Base-by-base conservation (phyloP, 2,888 invertebrate species). In the Drosophila lacicola region DNA sequence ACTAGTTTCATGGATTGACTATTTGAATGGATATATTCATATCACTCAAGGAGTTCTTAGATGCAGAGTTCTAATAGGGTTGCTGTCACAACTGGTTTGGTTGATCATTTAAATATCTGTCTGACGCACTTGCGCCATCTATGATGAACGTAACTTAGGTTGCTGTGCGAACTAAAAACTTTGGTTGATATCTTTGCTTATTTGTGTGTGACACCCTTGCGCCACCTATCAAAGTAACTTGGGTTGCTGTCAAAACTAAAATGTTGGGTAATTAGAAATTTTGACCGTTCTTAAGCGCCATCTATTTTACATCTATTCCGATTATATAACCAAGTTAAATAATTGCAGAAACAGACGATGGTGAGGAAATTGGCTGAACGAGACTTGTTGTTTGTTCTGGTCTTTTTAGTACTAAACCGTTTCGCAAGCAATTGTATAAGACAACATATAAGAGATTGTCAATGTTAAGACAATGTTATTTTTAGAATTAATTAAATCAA, bases 291-390 rank as follows among this genome's bases (percentile, higher is more conserved):
- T 1, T 10, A 8, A 44, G 13, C 47, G 49, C 29, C 57, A 54
- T 45, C 42, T 63, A 71, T 45, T 13, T 10, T 2, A 17, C 6
- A 34, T 2, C 2, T 9, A 25, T 1, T 3, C 5, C 5, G 3
- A 11, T 44, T 2, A 39, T 17, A 2, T 9, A 25, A 3, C 4
- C 11, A 36, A 33, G 33, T 13, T 50, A 14, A 0, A 8, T 1
- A 13, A 1, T 10, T 2, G 2, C n/a, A 19, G 1, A 8, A 8
- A 4, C 2, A 3, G 8, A 2, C 8, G 8, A 37, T 5, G 54
- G 57, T 42, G 19, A 2, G 9, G n/a, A 56, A 14, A 25, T 14
- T 34, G 4, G 3, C 37, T 69, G 25, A 34, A n/a, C 44, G 19
- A 47, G 17, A 36, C 13, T 13, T 4, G 4, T 4, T 25, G n/a